These are phyloP conservation scores for Micromesistius poutassou DNA, from an alignment of 2,797 vertebrate genomes.

Conservation along the genomic window DNA sequence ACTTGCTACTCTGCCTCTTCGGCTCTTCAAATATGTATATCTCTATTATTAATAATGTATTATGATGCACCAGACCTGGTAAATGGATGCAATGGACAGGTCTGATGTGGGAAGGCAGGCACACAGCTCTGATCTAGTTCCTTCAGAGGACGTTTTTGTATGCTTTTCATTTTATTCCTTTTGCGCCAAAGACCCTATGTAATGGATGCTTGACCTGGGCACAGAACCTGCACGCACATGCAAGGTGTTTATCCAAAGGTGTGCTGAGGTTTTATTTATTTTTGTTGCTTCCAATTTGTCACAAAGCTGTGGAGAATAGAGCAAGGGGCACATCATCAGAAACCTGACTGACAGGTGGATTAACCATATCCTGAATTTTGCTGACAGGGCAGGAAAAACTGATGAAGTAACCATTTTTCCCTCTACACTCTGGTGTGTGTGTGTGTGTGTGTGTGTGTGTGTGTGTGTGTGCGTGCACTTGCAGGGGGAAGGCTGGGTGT, in stretches of 20 bases:
- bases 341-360: background rate
- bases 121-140: no score
- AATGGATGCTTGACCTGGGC: no score
- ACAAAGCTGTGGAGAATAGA: background rate
- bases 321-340: background rate
- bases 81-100: background rate
- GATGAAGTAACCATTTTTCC: conserved; percentile 1
- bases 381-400: background rate
- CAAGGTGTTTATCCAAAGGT: background rate
- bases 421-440: background rate
- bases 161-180: background rate
- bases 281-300: background rate
- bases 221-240: background rate
- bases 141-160: background rate
- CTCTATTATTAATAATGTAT: background rate
- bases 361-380: conserved; percentile 2
- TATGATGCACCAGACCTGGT: background rate
- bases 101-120: no score
- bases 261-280: background rate
- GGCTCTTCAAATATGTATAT: background rate
- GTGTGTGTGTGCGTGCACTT: conserved; percentile 28
- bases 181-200: background rate
- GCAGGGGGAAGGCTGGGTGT: conserved; percentile 88
- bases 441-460: conserved; percentile 18
- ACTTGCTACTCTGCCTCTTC: background rate